Base-by-base conservation (phyloP, 2,888 invertebrate species). In the Cremastobaeus sp. region DNA sequence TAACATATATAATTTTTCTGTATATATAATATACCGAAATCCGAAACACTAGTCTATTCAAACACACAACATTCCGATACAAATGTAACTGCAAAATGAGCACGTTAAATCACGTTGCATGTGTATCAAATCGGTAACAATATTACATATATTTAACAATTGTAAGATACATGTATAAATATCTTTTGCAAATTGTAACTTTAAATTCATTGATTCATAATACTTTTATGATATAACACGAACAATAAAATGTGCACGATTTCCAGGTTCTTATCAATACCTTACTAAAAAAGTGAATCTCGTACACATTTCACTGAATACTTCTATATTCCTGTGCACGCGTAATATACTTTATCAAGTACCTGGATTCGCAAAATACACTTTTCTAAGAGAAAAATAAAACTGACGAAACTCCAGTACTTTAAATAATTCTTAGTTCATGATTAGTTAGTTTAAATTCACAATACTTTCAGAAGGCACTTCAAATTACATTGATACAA, bases 391-490 rank as follows among this genome's bases (percentile, higher is more conserved):
- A n/a, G 20, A 41, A 43, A 55, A 43, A 54, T 55, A 54, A 47
- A 25, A 11, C 3, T 15, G 14, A 6, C 14, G 11, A 59, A 59
- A 20, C n/a, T 11, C 15, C 6, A 21, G n/a, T 28, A 11, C 4
- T 47, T 37, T 18, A n/a, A n/a, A n/a, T n/a, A n/a, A n/a, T n/a
- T n/a, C n/a, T n/a, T n/a, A n/a, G n/a, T n/a, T n/a, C n/a, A n/a
- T n/a, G n/a, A n/a, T n/a, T n/a, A n/a, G n/a, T n/a, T n/a, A n/a
- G n/a, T n/a, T n/a, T n/a, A n/a, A n/a, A n/a, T n/a, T n/a, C n/a
- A n/a, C n/a, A n/a, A n/a, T n/a, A n/a, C n/a, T 62, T 39, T 62
- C 17, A 55, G 25, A 74, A 74, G 74, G 74, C 68, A 74, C 74
- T 73, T 68, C 32, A 52, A 69, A 69, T 74, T 43, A 68, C 35